phyloP scores from a whole-genome alignment of 2,113 vertebrate genomes.

The Oreochromis aureus region DNA sequence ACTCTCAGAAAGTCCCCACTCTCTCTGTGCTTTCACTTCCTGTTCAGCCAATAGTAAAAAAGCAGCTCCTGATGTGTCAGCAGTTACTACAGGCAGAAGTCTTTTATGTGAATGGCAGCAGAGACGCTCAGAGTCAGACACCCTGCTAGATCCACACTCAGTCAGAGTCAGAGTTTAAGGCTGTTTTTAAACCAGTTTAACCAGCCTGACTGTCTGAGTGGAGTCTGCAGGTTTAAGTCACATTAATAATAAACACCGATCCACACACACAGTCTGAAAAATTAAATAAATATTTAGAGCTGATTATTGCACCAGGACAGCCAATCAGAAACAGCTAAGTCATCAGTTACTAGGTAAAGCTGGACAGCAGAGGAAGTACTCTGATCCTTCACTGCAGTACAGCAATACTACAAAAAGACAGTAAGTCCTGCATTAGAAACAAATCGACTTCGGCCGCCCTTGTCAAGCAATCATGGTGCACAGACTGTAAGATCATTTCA shows the following conservation, averaged over 20 bases:
- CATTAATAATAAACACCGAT: accelerated
- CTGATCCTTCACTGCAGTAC: background rate
- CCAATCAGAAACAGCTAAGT: accelerated
- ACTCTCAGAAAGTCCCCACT: background rate
- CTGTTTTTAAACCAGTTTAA: background rate
- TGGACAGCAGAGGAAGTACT: accelerated
- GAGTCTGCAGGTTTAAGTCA: accelerated
- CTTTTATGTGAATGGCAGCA: accelerated
- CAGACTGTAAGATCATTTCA: background rate
- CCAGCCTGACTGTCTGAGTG: accelerated
- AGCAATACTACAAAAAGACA: accelerated
- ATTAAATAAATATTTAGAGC: accelerated
- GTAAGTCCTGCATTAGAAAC: accelerated
- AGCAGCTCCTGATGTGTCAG: accelerated
- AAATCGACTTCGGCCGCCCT: accelerated
- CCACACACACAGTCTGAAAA: background rate
- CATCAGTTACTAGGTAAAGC: background rate
- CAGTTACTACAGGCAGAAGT: background rate
- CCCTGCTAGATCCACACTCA: accelerated
- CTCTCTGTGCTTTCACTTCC: background rate
- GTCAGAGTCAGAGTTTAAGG: accelerated
- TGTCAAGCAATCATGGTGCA: accelerated
- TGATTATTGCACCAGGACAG: accelerated
- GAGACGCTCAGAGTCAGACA: accelerated
- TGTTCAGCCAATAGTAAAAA: background rate